Conservation (phyloP, 2,797 vertebrate species). For the Xenopus petersii region DNA sequence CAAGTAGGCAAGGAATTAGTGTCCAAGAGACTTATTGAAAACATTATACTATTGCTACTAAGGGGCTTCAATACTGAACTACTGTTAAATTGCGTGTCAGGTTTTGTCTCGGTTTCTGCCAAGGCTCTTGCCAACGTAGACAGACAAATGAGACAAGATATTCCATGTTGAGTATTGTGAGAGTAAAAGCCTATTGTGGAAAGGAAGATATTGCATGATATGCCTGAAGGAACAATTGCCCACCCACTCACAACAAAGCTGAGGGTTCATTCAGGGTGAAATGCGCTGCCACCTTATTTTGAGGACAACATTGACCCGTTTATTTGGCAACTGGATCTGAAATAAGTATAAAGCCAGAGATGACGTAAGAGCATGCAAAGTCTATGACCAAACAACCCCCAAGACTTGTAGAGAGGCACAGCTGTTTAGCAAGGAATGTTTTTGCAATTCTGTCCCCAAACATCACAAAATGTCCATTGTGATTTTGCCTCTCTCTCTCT, state of each 20-base stretch:
- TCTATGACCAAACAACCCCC: not conserved
- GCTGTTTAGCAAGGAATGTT: conserved; percentile 24
- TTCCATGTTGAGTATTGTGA: not conserved
- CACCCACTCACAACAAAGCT: conserved; percentile 23
- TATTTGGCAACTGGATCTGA: conserved; percentile 12
- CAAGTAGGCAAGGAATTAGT: no score
- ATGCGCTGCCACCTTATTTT: conserved; percentile 17
- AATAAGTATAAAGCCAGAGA: conserved; percentile 22
- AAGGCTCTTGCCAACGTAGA: not conserved
- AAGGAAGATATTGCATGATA: conserved; percentile 18
- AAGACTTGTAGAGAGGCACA: conserved; percentile 7
- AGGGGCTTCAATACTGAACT: no score
- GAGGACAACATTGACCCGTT: conserved; percentile 11
- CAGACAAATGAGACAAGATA: not conserved
- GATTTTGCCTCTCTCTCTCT: not conserved
- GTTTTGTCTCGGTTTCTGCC: not conserved
- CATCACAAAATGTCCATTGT: not conserved
- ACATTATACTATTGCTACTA: no score
- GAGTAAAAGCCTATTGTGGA: not conserved
- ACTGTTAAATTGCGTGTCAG: no score
- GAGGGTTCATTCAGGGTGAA: conserved; percentile 37
- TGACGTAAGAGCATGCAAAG: conserved; percentile 4
- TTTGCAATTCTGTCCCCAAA: conserved; percentile 6
- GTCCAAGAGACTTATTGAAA: no score
- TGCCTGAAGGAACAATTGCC: conserved; percentile 3